Conservation (phyloP, 2,797 vertebrate species). For the Pangasius krempfi region DNA sequence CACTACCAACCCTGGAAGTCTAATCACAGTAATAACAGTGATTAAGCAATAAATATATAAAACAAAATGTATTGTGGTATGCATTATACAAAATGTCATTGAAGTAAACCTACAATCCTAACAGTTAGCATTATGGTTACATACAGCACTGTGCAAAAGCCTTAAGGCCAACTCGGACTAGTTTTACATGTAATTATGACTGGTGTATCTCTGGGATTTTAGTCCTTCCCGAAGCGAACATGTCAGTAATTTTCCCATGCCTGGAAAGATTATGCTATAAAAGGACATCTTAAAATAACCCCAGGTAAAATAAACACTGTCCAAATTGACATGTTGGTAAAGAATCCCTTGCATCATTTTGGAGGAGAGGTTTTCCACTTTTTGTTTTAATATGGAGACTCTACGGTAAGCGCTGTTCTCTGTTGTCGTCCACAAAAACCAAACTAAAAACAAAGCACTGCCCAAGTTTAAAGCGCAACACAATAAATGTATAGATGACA, state of each 20-base stretch:
- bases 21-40: constrained; percentile 39
- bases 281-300: not conserved
- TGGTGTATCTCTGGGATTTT: not conserved
- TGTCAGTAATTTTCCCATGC: not conserved
- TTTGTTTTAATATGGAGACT: no score
- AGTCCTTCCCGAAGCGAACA: not conserved
- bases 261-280: not conserved
- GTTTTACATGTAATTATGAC: not conserved
- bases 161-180: not conserved
- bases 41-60: constrained; percentile 4
- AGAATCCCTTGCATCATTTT: not conserved
- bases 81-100: not conserved
- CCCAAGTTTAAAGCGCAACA: not conserved
- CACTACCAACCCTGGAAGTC: constrained; percentile 17
- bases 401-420: not conserved
- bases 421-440: not conserved
- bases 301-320: constrained; percentile 4
- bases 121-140: constrained; percentile 15
- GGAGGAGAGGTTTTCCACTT: not conserved
- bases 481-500: not conserved
- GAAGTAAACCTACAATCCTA: constrained; percentile 11
- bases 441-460: not conserved
- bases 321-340: not conserved
- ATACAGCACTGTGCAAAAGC: constrained; percentile 23
- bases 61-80: constrained; percentile 18